Percentiles rank a stretch among this genome's conserved stretches.
Conservation (phyloP, 2,888 invertebrate genomes). For the Melanargia galathea region DNA sequence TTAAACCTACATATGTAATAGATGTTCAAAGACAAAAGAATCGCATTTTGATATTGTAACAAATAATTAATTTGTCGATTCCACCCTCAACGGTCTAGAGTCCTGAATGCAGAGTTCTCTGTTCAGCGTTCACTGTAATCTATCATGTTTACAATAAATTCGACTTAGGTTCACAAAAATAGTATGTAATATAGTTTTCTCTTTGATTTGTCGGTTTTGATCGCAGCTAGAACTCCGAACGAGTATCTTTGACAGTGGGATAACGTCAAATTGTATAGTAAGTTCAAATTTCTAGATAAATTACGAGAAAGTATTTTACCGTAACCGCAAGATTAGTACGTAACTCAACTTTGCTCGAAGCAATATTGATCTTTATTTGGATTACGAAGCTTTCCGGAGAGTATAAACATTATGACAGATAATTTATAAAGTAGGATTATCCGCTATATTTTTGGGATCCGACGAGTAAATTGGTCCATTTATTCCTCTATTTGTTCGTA, state of each 20-base stretch:
- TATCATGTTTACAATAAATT: background rate
- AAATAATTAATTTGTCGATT: background rate
- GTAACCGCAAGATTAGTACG: background rate
- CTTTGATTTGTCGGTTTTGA: no score
- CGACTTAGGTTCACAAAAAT: no score
- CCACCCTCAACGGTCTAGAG: background rate
- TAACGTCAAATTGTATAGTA: background rate
- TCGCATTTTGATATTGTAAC: background rate
- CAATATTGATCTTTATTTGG: background rate
- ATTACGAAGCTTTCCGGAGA: conserved; percentile 1
- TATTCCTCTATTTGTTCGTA: background rate
- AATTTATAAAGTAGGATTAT: conserved; percentile 2
- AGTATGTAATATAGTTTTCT: no score
- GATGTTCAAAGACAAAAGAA: background rate
- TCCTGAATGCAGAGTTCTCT: background rate
- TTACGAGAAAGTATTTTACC: background rate
- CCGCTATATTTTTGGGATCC: background rate
- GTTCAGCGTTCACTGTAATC: background rate
- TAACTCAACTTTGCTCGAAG: background rate
- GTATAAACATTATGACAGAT: background rate
- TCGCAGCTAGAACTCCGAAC: no score
- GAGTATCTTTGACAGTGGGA: background rate
- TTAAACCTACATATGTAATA: background rate
- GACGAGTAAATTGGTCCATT: background rate
- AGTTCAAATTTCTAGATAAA: background rate